These are phyloP conservation scores for Lonchura striata DNA, from an alignment of 2,113 vertebrate genomes.

Conservation along the genomic window DNA sequence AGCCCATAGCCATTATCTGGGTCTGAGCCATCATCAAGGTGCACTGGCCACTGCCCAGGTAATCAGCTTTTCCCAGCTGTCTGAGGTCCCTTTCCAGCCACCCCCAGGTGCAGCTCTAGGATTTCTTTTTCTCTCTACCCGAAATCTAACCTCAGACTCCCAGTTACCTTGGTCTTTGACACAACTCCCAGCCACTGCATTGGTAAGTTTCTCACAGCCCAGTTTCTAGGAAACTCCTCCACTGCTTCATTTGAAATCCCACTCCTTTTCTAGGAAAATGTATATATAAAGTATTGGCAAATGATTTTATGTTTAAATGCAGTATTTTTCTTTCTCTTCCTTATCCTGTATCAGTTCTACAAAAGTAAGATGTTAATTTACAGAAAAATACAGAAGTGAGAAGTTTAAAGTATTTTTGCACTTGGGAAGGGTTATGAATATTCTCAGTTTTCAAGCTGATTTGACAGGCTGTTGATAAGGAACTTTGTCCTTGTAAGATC, in stretches of 20 bases:
- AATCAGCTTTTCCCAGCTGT: background rate
- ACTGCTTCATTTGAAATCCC: background rate
- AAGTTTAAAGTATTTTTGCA: background rate
- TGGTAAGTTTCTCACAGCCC: background rate
- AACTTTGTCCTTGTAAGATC: background rate
- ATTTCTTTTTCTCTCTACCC: background rate
- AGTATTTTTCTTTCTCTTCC: background rate
- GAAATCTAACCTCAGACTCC: background rate
- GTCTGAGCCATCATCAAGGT: background rate
- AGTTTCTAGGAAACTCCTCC: background rate
- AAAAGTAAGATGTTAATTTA: background rate
- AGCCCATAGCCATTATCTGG: fast-evolving
- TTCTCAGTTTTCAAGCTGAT: background rate
- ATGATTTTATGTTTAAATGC: background rate
- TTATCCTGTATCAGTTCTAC: background rate
- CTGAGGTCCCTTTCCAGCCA: background rate
- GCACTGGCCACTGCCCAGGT: background rate
- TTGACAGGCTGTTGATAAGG: background rate
- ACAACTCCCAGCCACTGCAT: background rate
- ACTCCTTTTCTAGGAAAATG: background rate
- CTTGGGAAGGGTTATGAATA: background rate
- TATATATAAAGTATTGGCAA: background rate
- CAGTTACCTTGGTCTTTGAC: background rate
- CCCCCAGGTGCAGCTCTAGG: background rate
- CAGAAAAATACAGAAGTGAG: background rate